These are phyloP conservation scores for Boloria selene DNA, from an alignment of 2,888 invertebrate genomes.

Conservation along the genomic window DNA sequence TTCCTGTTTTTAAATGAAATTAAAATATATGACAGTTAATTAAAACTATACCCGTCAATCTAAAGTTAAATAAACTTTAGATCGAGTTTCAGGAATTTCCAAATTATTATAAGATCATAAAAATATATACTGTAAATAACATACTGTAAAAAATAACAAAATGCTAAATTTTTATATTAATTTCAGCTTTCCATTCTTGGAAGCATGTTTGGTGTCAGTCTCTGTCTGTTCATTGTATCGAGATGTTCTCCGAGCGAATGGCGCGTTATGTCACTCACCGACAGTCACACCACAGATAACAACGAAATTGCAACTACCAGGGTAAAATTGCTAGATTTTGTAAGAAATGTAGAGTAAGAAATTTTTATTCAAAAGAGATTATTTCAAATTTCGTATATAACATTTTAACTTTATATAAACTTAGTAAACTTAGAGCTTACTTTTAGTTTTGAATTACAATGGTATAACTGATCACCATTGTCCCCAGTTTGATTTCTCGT, in stretches of 20 bases:
- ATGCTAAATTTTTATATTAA: conserved; percentile 8
- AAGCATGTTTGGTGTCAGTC: conserved; percentile 95
- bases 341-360: neutral
- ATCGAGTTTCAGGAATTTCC: no score
- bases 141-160: neutral
- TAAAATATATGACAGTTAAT: no score
- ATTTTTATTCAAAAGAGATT: neutral
- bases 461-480: no score
- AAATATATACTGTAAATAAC: conserved; percentile 16
- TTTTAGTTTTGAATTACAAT: no score
- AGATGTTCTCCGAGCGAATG: conserved; percentile 98
- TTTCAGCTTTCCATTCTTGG: conserved; percentile 86
- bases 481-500: no score
- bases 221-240: conserved; percentile 97
- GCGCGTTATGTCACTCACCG: conserved; percentile 84
- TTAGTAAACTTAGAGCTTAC: no score
- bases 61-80: no score
- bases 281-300: conserved; percentile 56
- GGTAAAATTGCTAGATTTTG: conserved; percentile 46
- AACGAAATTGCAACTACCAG: conserved; percentile 56
- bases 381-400: no score
- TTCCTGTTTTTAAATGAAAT: no score
- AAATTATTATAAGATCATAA: neutral
- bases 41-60: no score
- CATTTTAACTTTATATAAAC: no score